Percentiles rank a stretch among this genome's conserved stretches.
Evolutionary conservation across 2,888 invertebrate genomes (phyloP).

Genomic region (Polydrusus pterygomalis): DNA sequence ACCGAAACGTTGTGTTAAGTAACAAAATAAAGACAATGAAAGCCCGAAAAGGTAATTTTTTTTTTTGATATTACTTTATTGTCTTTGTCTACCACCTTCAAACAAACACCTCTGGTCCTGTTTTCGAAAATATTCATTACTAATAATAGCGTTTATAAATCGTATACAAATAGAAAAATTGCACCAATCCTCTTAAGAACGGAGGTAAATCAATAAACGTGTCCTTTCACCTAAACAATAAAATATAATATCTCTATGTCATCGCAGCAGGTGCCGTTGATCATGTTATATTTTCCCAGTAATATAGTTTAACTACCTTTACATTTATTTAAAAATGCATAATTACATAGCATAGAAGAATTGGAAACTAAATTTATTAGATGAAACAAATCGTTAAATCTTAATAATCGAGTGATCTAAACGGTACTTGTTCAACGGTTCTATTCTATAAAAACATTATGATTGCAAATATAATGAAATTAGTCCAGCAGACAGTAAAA

Average conservation of each 20-base stretch:
- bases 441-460: neutral
- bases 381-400: slow-evolving; percentile 4
- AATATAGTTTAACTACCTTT: slow-evolving; percentile 9
- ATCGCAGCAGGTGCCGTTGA: slow-evolving; percentile 13
- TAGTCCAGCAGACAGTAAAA: neutral
- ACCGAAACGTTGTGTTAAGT: too few species aligned
- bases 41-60: too few species aligned
- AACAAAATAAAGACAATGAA: too few species aligned
- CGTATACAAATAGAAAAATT: too few species aligned
- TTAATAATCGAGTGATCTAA: slow-evolving; percentile 4
- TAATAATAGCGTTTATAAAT: too few species aligned
- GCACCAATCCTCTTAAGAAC: too few species aligned
- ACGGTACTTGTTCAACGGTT: slow-evolving; percentile 7
- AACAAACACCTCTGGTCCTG: too few species aligned
- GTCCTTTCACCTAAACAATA: slow-evolving; percentile 2
- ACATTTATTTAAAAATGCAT: slow-evolving; percentile 7
- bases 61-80: too few species aligned
- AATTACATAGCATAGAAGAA: slow-evolving; percentile 3
- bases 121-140: too few species aligned
- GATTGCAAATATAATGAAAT: too few species aligned
- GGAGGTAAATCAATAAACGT: too few species aligned
- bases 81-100: too few species aligned
- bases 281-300: slow-evolving; percentile 1
- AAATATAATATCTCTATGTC: slow-evolving; percentile 1
- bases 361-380: slow-evolving; percentile 12